These are phyloP conservation scores for Thelaira solivaga DNA, from an alignment of 2,888 invertebrate species.

Conservation along the genomic window DNA sequence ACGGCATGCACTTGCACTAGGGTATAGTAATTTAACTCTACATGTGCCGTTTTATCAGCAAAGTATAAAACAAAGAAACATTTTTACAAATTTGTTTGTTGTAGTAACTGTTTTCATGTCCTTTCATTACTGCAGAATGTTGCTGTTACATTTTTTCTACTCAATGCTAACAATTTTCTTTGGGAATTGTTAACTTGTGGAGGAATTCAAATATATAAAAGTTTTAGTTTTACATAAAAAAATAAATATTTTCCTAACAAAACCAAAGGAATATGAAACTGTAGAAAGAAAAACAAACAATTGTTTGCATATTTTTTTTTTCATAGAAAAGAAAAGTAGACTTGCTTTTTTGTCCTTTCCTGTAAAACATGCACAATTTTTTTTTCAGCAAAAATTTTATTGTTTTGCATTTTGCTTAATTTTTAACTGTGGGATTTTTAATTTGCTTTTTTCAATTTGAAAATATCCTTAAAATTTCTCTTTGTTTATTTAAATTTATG, in stretches of 20 bases:
- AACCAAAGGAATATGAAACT: background rate
- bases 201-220: background rate
- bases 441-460: too few relatives aligned
- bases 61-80: background rate
- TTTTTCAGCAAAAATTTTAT: too few relatives aligned
- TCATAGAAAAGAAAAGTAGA: too few relatives aligned
- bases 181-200: slow-evolving; percentile 43
- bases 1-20: slow-evolving; percentile 19
- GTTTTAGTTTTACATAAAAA: background rate
- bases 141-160: slow-evolving; percentile 42
- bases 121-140: slow-evolving; percentile 33
- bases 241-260: background rate
- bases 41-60: slow-evolving; percentile 41
- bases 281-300: too few relatives aligned
- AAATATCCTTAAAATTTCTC: too few relatives aligned
- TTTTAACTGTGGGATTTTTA: too few relatives aligned
- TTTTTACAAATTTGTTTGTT: background rate
- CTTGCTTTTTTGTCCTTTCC: too few relatives aligned
- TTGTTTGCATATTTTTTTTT: too few relatives aligned
- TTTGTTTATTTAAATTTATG: too few relatives aligned
- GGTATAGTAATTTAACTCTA: slow-evolving; percentile 52
- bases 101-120: background rate
- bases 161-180: slow-evolving; percentile 39
- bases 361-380: too few relatives aligned
- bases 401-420: too few relatives aligned